phyloP scores from a whole-genome alignment of 2,888 invertebrate genomes.

The Hypomecis punctinalis region DNA sequence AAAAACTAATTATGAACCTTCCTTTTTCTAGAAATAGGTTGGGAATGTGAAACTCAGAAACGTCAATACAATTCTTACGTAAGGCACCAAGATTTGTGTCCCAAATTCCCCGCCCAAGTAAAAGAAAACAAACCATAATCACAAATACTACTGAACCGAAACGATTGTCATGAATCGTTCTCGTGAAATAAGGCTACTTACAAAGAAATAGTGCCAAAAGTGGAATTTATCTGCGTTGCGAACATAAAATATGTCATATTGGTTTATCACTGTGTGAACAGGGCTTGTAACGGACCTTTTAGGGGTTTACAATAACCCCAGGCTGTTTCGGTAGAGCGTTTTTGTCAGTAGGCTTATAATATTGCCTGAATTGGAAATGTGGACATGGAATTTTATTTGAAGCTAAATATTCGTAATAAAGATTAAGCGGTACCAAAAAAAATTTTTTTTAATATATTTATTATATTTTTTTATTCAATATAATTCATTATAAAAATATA shows the following conservation, averaged over 20 bases:
- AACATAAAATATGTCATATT: slow-evolving; percentile 53
- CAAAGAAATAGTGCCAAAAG: slow-evolving; percentile 45
- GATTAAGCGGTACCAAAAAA: background rate
- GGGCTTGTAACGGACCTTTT: slow-evolving; percentile 55
- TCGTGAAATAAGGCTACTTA: slow-evolving; percentile 36
- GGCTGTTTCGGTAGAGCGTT: slow-evolving; percentile 20
- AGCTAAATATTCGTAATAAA: background rate
- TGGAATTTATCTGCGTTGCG: slow-evolving; percentile 48
- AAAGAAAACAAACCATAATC: slow-evolving; percentile 29
- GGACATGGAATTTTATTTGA: background rate
- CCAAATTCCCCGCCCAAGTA: slow-evolving; percentile 1
- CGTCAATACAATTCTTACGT: background rate
- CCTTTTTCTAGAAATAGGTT: too few species aligned
- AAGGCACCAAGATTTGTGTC: slow-evolving; percentile 6
- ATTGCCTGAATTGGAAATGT: slow-evolving; percentile 12
- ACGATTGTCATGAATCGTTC: slow-evolving; percentile 28
- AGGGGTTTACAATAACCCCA: slow-evolving; percentile 29
- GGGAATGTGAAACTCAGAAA: background rate
- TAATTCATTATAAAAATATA: too few species aligned
- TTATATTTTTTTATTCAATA: background rate
- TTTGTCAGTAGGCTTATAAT: slow-evolving; percentile 19
- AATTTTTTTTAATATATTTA: background rate
- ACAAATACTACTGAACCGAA: slow-evolving; percentile 25
- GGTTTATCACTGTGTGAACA: slow-evolving; percentile 72
- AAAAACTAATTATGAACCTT: too few species aligned